Evolutionary conservation across 2,113 vertebrate genomes (phyloP).

Genomic region (Fregetta grallaria): DNA sequence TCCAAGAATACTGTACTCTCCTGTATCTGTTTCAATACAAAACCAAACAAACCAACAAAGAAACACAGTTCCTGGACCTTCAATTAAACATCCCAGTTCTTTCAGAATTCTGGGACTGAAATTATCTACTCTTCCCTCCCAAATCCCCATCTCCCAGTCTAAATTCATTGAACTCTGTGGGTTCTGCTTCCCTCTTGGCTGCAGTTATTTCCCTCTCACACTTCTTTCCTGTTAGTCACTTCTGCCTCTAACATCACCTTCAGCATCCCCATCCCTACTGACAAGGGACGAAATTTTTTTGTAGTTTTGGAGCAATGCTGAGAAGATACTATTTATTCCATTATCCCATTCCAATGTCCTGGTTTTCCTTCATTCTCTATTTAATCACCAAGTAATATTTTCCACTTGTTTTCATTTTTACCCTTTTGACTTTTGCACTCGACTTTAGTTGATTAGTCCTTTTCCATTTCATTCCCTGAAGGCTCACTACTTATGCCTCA

Average conservation of each 20-base stretch:
- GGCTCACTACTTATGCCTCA: not conserved
- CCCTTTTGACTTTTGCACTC: conserved; percentile 14
- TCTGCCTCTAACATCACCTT: not conserved
- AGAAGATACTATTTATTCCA: not conserved
- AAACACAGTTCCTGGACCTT: not conserved
- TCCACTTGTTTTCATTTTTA: conserved; percentile 21
- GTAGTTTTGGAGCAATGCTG: not conserved
- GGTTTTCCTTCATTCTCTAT: not conserved
- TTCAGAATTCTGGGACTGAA: not conserved
- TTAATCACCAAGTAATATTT: conserved; percentile 18
- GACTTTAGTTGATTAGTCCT: not conserved
- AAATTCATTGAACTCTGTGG: not conserved
- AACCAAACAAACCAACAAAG: not conserved
- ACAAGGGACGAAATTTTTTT: not conserved
- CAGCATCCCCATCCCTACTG: not conserved
- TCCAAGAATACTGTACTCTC: not conserved
- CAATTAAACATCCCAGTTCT: not conserved
- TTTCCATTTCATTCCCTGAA: not conserved
- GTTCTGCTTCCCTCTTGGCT: not conserved
- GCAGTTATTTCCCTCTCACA: not conserved
- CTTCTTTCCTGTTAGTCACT: not conserved
- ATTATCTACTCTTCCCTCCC: not conserved
- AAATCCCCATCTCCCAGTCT: not conserved
- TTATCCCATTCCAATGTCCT: not conserved
- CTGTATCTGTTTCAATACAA: not conserved